Percentiles rank a stretch among this genome's conserved stretches.
Conservation (phyloP, 2,888 invertebrate genomes). For the Calameuta idolon region DNA sequence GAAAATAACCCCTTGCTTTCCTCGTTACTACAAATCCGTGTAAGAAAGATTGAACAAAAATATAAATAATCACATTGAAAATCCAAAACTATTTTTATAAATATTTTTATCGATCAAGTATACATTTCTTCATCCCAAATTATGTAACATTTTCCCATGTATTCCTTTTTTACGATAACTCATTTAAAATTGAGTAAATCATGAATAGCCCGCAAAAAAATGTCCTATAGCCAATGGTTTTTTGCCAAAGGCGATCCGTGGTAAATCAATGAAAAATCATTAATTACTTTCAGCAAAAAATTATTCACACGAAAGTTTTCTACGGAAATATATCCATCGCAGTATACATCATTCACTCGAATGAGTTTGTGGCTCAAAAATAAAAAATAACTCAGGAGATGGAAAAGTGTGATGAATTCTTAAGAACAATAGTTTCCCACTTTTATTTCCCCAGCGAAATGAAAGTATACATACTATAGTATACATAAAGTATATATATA, state of each 20-base stretch:
- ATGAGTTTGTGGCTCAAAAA: not conserved
- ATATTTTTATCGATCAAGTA: not conserved
- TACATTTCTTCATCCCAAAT: too few relatives aligned
- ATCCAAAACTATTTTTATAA: not conserved
- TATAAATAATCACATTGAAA: not conserved
- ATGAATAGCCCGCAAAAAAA: not conserved
- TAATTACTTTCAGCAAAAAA: too few relatives aligned
- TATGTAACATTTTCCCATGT: too few relatives aligned
- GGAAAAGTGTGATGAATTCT: not conserved
- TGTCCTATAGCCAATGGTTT: too few relatives aligned
- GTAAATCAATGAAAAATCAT: too few relatives aligned
- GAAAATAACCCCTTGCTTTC: not conserved
- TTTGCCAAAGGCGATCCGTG: too few relatives aligned
- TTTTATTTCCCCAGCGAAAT: not conserved
- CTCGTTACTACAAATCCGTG: not conserved
- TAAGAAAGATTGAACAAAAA: not conserved
- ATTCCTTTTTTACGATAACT: not conserved
- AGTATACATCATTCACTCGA: not conserved
- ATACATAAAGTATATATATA: not conserved
- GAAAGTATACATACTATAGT: not conserved
- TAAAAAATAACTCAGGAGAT: not conserved
- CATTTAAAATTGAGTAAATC: not conserved
- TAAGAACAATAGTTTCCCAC: not conserved
- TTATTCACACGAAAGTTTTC: too few relatives aligned
- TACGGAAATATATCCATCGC: not conserved